These are phyloP conservation scores for Eristalis tenax DNA, from an alignment of 2,888 invertebrate species.

Conservation along the genomic window DNA sequence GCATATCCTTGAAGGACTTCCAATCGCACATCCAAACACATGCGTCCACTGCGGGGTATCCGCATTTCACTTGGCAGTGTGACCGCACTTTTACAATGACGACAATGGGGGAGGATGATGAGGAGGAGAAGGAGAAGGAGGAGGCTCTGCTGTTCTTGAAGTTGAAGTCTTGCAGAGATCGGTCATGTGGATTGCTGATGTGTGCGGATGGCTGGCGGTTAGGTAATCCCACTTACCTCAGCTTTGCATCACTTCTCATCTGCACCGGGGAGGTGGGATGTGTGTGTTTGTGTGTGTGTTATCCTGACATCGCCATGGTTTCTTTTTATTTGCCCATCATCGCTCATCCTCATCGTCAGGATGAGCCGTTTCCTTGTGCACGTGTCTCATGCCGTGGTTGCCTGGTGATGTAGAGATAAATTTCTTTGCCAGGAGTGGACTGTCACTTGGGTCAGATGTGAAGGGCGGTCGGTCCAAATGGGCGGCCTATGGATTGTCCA, in stretches of 20 bases:
- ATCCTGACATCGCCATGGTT: constrained; percentile 24
- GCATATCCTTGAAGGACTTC: constrained; percentile 59
- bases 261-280: background rate
- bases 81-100: constrained; percentile 41
- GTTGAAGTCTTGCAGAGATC: constrained; percentile 15
- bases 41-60: constrained; percentile 1
- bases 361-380: background rate
- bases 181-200: constrained; percentile 17
- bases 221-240: constrained; percentile 66
- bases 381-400: background rate
- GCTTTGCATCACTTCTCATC: constrained; percentile 28
- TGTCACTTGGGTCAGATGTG: background rate
- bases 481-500: too few species aligned
- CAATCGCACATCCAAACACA: background rate
- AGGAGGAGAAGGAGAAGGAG: background rate
- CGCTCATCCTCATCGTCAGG: background rate
- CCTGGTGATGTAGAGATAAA: background rate
- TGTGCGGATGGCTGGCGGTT: constrained; percentile 42
- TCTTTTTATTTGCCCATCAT: constrained; percentile 8
- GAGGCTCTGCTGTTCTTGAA: constrained; percentile 2
- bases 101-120: background rate
- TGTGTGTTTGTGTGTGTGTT: background rate
- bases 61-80: constrained; percentile 20
- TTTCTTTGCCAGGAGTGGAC: background rate
- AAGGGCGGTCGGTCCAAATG: background rate